These are phyloP conservation scores for Drosophila suboccidentalis DNA, from an alignment of 2,888 invertebrate species.

Conservation along the genomic window DNA sequence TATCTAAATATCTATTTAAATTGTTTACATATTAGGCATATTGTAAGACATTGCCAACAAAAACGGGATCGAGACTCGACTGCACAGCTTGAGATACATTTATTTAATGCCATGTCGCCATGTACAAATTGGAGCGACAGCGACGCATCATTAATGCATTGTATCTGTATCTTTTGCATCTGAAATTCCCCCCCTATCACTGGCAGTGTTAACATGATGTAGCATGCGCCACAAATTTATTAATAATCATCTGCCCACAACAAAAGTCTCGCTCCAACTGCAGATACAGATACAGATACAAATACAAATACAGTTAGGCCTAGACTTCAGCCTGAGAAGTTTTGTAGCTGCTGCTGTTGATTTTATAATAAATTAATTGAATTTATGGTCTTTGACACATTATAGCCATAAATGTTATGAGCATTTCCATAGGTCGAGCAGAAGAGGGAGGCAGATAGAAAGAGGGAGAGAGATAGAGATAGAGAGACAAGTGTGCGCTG, in stretches of 20 bases:
- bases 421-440: slow-evolving; percentile 36
- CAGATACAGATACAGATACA: slow-evolving; percentile 22
- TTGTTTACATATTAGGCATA: slow-evolving; percentile 76
- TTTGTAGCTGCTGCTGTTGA: slow-evolving; percentile 56
- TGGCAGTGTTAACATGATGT: slow-evolving; percentile 73
- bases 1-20: slow-evolving; percentile 79
- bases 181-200: not conserved
- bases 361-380: slow-evolving; percentile 83
- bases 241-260: slow-evolving; percentile 64
- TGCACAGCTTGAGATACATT: slow-evolving; percentile 79
- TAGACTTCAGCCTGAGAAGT: not conserved
- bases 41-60: slow-evolving; percentile 1
- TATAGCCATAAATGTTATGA: slow-evolving; percentile 75
- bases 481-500: slow-evolving; percentile 48
- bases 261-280: slow-evolving; percentile 1
- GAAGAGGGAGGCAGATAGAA: not conserved
- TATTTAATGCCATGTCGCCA: slow-evolving; percentile 72
- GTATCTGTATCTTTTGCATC: slow-evolving; percentile 51
- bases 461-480: not conserved
- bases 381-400: slow-evolving; percentile 83
- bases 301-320: slow-evolving; percentile 37
- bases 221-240: slow-evolving; percentile 67
- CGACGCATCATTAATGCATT: slow-evolving; percentile 63
- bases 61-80: slow-evolving; percentile 47
- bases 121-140: slow-evolving; percentile 70